phyloP scores from a whole-genome alignment of 2,113 vertebrate species.

The Sinocyclocheilus anshuiensis region DNA sequence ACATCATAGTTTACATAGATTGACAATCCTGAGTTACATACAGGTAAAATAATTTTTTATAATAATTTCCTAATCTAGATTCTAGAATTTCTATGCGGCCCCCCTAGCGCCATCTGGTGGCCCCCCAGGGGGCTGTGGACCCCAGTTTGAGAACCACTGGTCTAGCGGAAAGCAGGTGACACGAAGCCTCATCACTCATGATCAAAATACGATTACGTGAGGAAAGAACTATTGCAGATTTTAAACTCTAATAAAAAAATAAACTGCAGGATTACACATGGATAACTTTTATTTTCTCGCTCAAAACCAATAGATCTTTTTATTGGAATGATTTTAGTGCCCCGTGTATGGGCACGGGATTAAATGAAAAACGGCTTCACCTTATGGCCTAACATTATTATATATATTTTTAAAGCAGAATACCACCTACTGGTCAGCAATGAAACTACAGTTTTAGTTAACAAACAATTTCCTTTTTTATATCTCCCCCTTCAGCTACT shows the following conservation, averaged over 20 bases:
- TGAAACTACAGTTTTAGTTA: neutral
- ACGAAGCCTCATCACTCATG: neutral
- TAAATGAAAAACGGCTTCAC: no score
- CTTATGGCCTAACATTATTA: no score
- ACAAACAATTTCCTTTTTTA: neutral
- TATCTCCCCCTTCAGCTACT: constrained; percentile 76
- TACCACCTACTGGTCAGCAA: neutral
- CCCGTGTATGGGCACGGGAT: no score
- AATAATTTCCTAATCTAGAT: neutral
- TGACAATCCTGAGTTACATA: neutral
- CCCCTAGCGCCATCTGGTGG: neutral
- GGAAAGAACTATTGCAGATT: neutral
- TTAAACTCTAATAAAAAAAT: neutral
- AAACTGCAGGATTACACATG: neutral
- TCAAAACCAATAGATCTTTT: neutral
- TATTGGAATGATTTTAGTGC: neutral
- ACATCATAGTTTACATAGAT: no score
- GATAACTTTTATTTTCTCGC: no score
- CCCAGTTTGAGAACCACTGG: neutral
- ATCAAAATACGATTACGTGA: neutral
- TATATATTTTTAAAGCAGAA: no score
- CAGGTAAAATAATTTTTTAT: neutral
- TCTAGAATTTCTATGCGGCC: neutral
- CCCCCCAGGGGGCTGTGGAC: no score
- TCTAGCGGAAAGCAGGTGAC: neutral